phyloP scores from a whole-genome alignment of 2,888 invertebrate genomes.

The Dryobotodes eremita region DNA sequence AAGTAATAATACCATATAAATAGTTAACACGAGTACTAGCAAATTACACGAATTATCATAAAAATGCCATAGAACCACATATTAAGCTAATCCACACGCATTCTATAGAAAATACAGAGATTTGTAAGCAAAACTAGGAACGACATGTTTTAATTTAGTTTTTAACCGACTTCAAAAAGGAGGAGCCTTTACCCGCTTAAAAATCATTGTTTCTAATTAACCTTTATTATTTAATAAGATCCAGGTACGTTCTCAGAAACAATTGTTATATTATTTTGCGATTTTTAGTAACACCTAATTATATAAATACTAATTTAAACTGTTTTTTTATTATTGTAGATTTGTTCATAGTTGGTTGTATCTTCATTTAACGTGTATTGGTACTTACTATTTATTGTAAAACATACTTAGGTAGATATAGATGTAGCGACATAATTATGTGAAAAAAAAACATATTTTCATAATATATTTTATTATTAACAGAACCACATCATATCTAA shows the following conservation, averaged over 20 bases:
- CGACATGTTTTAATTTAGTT: slow-evolving; percentile 21
- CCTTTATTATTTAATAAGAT: background rate
- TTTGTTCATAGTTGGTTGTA: background rate
- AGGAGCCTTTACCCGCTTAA: background rate
- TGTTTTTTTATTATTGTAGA: background rate
- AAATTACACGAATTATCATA: slow-evolving; percentile 44
- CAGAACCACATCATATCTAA: slow-evolving; percentile 22
- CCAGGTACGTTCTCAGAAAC: too few relatives aligned
- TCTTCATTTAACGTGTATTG: too few relatives aligned
- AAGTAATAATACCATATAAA: background rate
- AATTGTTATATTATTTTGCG: too few relatives aligned
- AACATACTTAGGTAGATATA: too few relatives aligned
- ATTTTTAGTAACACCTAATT: too few relatives aligned
- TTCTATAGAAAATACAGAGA: slow-evolving; percentile 20
- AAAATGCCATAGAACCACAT: slow-evolving; percentile 25
- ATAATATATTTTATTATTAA: background rate
- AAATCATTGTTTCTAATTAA: background rate
- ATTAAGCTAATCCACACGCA: slow-evolving; percentile 16
- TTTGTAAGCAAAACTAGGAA: slow-evolving; percentile 37
- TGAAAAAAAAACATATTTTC: background rate
- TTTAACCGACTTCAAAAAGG: background rate
- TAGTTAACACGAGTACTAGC: slow-evolving; percentile 6
- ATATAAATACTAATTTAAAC: too few relatives aligned
- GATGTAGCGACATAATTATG: too few relatives aligned
- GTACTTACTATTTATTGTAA: too few relatives aligned